A percentile compares a stretch with the other conserved stretches of the same genome.
phyloP scores from a whole-genome alignment of 2,113 vertebrate genomes.

The Carlito syrichta region DNA sequence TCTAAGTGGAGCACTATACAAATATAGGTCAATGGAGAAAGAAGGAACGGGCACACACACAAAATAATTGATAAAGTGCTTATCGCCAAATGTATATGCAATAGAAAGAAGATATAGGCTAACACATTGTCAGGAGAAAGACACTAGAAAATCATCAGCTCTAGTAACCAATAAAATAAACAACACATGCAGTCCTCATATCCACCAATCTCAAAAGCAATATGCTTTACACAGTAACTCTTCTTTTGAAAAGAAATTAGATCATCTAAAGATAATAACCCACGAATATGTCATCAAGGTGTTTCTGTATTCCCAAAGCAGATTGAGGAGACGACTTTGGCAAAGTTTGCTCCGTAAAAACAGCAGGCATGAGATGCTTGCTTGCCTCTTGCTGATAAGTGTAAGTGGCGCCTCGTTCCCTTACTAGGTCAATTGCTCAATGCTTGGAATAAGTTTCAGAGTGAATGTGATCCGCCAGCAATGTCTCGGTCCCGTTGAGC shows the following conservation, averaged over 20 bases:
- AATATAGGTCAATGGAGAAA: not conserved
- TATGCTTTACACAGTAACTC: not conserved
- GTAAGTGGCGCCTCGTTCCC: not conserved
- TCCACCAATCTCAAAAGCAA: not conserved
- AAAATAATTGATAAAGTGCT: not conserved
- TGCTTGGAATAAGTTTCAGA: not conserved
- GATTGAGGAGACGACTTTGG: not conserved
- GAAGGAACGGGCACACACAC: not conserved
- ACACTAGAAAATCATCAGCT: constrained; percentile 1
- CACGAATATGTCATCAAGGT: not conserved
- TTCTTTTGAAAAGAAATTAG: not conserved
- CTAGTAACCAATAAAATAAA: not conserved
- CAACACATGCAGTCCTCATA: not conserved
- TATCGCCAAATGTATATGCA: not conserved
- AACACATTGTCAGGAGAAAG: not conserved
- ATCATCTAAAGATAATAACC: not conserved
- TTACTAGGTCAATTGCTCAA: not conserved
- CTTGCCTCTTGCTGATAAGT: not conserved
- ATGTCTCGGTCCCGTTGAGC: not conserved
- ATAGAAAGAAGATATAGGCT: not conserved
- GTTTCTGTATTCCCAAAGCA: not conserved
- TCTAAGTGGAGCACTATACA: not conserved
- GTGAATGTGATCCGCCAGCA: not conserved
- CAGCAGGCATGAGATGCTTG: not conserved
- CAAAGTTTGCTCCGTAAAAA: not conserved